A percentile compares a stretch with the other conserved stretches of the same genome.
Evolutionary conservation across 1,140 invertebrate genomes (phyloP).

Genomic region (Hylyphantes graminicola): DNA sequence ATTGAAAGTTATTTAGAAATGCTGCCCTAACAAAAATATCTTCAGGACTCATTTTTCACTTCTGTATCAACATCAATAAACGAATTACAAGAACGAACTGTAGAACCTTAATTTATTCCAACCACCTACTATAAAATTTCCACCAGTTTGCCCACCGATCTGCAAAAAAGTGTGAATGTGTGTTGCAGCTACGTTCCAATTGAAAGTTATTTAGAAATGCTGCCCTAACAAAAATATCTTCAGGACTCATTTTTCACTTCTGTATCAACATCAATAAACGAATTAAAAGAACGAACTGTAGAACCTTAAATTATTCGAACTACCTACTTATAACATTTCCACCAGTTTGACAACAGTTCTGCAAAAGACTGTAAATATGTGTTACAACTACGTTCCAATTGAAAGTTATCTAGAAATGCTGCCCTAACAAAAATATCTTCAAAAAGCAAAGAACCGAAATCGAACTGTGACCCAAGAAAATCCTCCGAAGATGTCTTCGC

Average conservation of each 20-base stretch:
- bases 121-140: neutral
- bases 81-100: too few relatives aligned
- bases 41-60: too few relatives aligned
- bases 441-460: neutral
- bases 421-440: neutral
- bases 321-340: neutral
- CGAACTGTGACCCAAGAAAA: neutral
- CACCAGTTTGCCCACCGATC: neutral
- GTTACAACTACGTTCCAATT: neutral
- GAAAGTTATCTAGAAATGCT: neutral
- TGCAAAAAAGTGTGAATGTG: neutral
- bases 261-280: too few relatives aligned
- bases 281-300: too few relatives aligned
- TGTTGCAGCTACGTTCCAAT: neutral
- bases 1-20: neutral
- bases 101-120: neutral
- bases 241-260: too few relatives aligned
- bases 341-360: neutral
- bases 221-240: neutral
- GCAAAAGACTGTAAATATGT: neutral
- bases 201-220: neutral
- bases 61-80: too few relatives aligned
- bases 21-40: neutral
- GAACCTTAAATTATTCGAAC: neutral
- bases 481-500: slow-evolving; percentile 53